Evolutionary conservation across 2,888 invertebrate genomes (phyloP), one percentile per base, ranked within the genome.

Genomic region (Digitonthophagus gazella): DNA sequence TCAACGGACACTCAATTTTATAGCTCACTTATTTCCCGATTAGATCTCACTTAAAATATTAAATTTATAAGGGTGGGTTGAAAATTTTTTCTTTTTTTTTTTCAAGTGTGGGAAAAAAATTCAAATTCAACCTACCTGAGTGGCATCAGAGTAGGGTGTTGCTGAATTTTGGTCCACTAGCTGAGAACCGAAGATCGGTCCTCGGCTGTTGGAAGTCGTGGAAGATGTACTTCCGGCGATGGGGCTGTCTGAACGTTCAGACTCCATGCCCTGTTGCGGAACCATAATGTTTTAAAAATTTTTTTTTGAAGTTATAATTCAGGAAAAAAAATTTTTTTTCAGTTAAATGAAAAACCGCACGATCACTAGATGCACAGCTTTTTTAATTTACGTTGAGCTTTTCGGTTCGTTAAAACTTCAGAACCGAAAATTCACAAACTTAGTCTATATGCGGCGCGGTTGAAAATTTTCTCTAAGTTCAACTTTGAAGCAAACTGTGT

Each of bases 71-170:
- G n/a, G 55, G 11, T 22, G 28, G 14, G 18, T 55, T 19, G 61
- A 18, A 18, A 6, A 54, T 65, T 55, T 15, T 16, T 58, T 22
- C 61, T 16, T 14, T 55, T 66, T 14, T 19, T 64, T 64, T 22
- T 22, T 22, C 6, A 15, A n/a, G 14, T 15, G 5, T 64, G 19
- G 11, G 14, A 56, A 65, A 57, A 68, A 66, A 68, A 71, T 70
- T 15, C 65, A 66, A 67, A 19, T 61, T 16, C n/a, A 73, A 85
- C 89, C 90, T 87, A 95, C 95, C 93, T 95, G 93, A 78, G 98
- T 98, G 73, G 98, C 98, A 88, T 98, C 98, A 80, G 97, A 95
- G 86, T 98, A 98, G 71, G 98, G 98, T 71, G 97, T 98, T 67
- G 91, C 87, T 28, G 97, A 96, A 83, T 93, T 92, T 84, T 93